phyloP scores from a whole-genome alignment of 23 tunicate genomes.

The Trididemnum miniatum region DNA sequence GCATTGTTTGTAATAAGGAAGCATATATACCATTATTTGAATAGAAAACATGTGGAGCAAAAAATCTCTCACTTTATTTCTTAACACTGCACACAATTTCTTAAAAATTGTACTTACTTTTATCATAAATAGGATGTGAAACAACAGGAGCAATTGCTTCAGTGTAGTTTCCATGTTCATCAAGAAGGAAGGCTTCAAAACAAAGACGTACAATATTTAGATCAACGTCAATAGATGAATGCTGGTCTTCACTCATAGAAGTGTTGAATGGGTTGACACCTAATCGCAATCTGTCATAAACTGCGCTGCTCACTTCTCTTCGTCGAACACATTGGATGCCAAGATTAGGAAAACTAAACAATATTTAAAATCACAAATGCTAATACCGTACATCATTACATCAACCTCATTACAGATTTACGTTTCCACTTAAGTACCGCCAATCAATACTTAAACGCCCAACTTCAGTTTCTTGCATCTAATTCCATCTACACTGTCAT shows the following conservation, averaged over 20 bases:
- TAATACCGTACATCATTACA: too few species aligned
- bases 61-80: too few species aligned
- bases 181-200: conserved; percentile 81
- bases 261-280: conserved; percentile 69
- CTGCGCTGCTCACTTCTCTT: conserved; percentile 64
- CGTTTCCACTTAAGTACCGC: too few species aligned
- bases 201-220: conserved; percentile 80
- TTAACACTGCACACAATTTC: too few species aligned
- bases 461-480: too few species aligned
- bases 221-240: conserved; percentile 66
- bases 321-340: conserved; percentile 94
- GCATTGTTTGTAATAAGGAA: too few species aligned
- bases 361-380: not conserved
- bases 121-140: conserved; percentile 86
- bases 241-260: conserved; percentile 39
- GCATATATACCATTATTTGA: too few species aligned
- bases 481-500: too few species aligned
- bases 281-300: conserved; percentile 42
- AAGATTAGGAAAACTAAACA: conserved; percentile 79
- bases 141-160: conserved; percentile 55
- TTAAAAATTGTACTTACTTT: conserved; percentile 84
- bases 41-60: too few species aligned
- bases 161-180: conserved; percentile 43
- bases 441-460: too few species aligned
- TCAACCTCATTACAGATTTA: too few species aligned